These are phyloP conservation scores for Latrodectus elegans DNA, from an alignment of 2,888 invertebrate genomes.

Conservation along the genomic window DNA sequence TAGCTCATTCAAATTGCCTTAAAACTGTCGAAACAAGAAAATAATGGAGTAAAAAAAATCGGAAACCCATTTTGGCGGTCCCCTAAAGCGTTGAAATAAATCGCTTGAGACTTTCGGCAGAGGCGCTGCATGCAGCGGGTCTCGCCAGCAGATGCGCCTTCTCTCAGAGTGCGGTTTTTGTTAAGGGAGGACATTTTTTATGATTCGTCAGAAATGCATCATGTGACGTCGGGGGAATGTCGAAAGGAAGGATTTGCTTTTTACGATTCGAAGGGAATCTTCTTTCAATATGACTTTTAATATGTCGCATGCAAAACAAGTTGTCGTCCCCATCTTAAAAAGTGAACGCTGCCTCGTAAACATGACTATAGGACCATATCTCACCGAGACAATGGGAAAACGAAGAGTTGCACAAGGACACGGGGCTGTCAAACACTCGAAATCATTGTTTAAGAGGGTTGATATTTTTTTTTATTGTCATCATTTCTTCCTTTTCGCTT, in stretches of 20 bases:
- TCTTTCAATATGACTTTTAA: constrained; percentile 46
- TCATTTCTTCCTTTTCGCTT: constrained; percentile 35
- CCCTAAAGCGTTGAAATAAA: too few relatives aligned
- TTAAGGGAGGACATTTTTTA: constrained; percentile 7
- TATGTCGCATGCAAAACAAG: constrained; percentile 67
- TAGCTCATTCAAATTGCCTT: too few relatives aligned
- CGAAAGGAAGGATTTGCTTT: constrained; percentile 40
- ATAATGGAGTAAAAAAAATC: too few relatives aligned
- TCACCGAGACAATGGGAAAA: constrained; percentile 50
- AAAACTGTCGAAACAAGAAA: too few relatives aligned
- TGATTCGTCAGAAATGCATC: constrained; percentile 54
- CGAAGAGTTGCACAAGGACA: constrained; percentile 61
- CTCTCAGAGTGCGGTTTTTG: background rate
- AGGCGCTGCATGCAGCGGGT: too few relatives aligned
- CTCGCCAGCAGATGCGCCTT: too few relatives aligned
- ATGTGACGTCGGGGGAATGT: background rate
- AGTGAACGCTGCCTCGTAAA: constrained; percentile 59
- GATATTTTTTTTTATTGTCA: constrained; percentile 30
- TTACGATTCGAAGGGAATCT: constrained; percentile 63
- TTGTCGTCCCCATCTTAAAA: constrained; percentile 60
- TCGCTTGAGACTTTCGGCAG: too few relatives aligned
- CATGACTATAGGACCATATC: constrained; percentile 63
- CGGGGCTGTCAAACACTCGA: constrained; percentile 55
- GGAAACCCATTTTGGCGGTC: too few relatives aligned
- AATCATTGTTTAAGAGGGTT: constrained; percentile 61